These are phyloP conservation scores for Osedax fenrisi DNA, from an alignment of 2,888 invertebrate genomes.

Conservation along the genomic window DNA sequence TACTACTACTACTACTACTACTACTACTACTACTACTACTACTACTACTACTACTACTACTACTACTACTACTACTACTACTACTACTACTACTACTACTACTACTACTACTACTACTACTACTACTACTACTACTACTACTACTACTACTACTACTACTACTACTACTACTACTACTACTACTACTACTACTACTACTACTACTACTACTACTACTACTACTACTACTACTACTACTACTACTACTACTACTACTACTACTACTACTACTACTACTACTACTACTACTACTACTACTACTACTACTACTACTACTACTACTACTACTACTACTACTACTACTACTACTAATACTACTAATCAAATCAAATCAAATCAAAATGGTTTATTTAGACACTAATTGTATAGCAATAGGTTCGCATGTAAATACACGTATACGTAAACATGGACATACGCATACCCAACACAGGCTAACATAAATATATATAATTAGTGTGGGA, in stretches of 20 bases:
- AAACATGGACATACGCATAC: neutral
- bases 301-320: constrained; percentile 2
- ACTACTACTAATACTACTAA: no score
- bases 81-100: no score
- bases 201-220: neutral
- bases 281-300: neutral
- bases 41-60: no score
- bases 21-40: neutral
- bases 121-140: neutral
- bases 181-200: neutral
- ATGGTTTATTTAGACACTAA: no score
- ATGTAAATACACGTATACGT: neutral
- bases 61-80: no score
- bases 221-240: constrained; percentile 2
- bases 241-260: constrained; percentile 2
- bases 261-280: constrained; percentile 2
- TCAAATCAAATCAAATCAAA: no score
- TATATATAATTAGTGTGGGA: no score
- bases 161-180: neutral
- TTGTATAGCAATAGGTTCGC: no score
- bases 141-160: neutral
- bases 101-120: neutral
- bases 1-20: constrained; percentile 2
- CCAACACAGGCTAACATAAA: neutral
- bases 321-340: constrained; percentile 2